Evolutionary conservation across 2,888 invertebrate species (phyloP).

Genomic region (Tuberolachnus salignus): DNA sequence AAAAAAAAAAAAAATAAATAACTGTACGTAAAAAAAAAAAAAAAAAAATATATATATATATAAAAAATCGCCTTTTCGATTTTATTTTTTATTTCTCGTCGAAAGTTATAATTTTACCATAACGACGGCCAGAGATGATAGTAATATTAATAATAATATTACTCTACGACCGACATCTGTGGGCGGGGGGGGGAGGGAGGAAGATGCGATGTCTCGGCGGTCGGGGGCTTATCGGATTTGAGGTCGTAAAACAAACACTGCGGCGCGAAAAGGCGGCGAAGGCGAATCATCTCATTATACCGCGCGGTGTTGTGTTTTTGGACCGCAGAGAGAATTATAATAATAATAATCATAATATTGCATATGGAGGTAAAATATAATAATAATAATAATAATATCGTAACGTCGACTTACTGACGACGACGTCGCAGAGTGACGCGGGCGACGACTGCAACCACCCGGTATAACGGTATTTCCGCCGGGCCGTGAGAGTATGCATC

Average conservation of each 20-base stretch:
- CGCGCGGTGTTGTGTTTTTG: constrained; percentile 9
- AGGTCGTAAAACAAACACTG: background rate
- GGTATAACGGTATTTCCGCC: too few species aligned
- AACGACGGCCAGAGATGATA: background rate
- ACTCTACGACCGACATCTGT: too few species aligned
- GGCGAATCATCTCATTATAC: constrained; percentile 19
- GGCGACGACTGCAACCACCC: too few species aligned
- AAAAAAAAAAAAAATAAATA: too few species aligned
- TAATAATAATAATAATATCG: background rate
- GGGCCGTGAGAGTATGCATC: too few species aligned
- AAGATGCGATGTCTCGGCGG: background rate
- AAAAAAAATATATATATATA: too few species aligned
- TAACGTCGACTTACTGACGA: background rate
- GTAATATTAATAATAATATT: background rate
- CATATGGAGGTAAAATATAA: background rate
- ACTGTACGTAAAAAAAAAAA: too few species aligned
- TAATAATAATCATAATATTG: background rate
- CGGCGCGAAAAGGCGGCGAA: background rate
- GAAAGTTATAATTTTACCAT: background rate
- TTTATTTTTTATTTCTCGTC: too few species aligned
- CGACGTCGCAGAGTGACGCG: too few species aligned
- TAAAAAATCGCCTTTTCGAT: too few species aligned
- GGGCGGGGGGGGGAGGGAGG: background rate
- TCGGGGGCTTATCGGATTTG: background rate
- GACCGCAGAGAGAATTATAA: background rate